Base-by-base conservation (phyloP, 2,113 vertebrate species). In the Tonatia bakeri region DNA sequence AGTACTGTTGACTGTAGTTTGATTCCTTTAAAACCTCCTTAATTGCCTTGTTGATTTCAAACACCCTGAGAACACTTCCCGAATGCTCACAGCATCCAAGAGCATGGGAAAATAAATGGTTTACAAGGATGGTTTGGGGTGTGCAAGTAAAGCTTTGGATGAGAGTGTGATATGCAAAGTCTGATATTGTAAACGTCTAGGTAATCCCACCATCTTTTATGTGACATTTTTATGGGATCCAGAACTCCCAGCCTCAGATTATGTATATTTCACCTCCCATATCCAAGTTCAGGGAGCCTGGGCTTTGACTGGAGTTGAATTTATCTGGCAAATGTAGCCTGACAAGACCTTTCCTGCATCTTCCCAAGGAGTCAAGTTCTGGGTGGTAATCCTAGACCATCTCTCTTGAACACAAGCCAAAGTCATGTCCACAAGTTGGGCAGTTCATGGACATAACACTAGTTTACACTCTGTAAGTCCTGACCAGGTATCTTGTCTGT, bases 11-110 rank as follows among this genome's bases (percentile, higher is more conserved):
- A 91, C 93, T 89, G 84, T 81, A 92, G 79, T 91, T 87, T 96
- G 91, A 97, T 94, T 98, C 96, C 96, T 94, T 93, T 96, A 73
- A 91, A 91, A 94, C 93, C 96, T 96, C 87, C 13, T 97, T 98
- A 97, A 98, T 98, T 98, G 97, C 90, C 88, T 98, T 90, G 93
- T 97, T 98, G 94, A 92, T 98, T 98, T 98, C 97, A 96, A 96
- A 86, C 38, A 40, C 82, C 26, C 2, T 19, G 96, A 97, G 95
- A 97, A 97, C 97, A 80, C 90, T 95, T 97, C 56, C 83, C 87
- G 97, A 97, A 96, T 77, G 90, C 95, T 97, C 47, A 52, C 87
- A 84, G 38, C 86, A 45, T 95, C 96, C 75, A 43, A 20, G 76
- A 96, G 77, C 8, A 17, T 50, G n/a, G 61, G 80, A 40, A 88